phyloP scores from a whole-genome alignment of 1,140 invertebrate genomes.

The Drosophila nasuta region DNA sequence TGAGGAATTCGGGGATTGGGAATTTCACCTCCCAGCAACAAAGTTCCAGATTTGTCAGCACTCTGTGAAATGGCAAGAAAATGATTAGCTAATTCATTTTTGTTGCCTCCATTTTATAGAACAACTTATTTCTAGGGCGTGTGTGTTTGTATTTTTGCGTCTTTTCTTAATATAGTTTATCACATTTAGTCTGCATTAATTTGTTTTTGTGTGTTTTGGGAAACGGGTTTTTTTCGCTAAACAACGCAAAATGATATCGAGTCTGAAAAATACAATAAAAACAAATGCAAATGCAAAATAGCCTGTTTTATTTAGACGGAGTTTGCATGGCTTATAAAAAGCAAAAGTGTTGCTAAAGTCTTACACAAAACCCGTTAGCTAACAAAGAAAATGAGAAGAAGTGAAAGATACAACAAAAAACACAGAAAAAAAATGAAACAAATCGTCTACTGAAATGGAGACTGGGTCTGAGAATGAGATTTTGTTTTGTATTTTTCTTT shows the following conservation, averaged over 20 bases:
- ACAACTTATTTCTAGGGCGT: conserved; percentile 68
- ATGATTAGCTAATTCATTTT: conserved; percentile 64
- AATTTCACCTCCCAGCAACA: conserved; percentile 8
- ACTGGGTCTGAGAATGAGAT: conserved; percentile 42
- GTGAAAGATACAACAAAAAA: conserved; percentile 28
- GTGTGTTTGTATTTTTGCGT: conserved; percentile 51
- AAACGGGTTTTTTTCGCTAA: conserved; percentile 60
- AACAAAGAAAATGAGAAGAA: conserved; percentile 52
- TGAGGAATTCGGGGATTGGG: background rate
- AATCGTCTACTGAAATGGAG: conserved; percentile 57
- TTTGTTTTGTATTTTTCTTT: conserved; percentile 34
- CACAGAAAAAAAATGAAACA: conserved; percentile 52
- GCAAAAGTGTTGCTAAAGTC: conserved; percentile 74
- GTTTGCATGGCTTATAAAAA: conserved; percentile 51
- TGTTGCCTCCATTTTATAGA: conserved; percentile 63
- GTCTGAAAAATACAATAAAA: conserved; percentile 27
- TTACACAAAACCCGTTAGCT: conserved; percentile 68
- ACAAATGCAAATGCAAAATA: conserved; percentile 61
- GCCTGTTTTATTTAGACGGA: conserved; percentile 43
- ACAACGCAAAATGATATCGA: conserved; percentile 65
- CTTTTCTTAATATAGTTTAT: conserved; percentile 17
- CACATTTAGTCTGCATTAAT: conserved; percentile 10
- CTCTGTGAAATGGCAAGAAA: conserved; percentile 64
- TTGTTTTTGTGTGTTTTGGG: conserved; percentile 20
- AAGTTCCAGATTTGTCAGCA: conserved; percentile 13